Conservation (phyloP, 2,113 vertebrate species). For the Platanista minor region DNA sequence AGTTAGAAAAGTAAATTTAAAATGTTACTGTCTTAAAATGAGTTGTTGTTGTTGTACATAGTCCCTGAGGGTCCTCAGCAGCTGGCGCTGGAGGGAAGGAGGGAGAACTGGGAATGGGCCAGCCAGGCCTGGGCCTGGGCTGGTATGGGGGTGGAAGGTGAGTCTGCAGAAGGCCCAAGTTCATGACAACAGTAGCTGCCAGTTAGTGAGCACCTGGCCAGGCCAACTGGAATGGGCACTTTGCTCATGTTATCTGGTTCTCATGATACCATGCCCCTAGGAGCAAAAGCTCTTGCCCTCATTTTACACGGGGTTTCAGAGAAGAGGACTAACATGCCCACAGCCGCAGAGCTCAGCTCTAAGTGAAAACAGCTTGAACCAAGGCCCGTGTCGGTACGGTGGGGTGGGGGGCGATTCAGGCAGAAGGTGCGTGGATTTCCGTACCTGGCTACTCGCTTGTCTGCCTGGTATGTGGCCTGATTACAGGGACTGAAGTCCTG, state of each 20-base stretch:
- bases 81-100: background rate
- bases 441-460: background rate
- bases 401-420: too few relatives aligned
- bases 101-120: background rate
- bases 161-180: background rate
- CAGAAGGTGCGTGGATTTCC: background rate
- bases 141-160: accelerated
- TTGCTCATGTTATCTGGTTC: background rate
- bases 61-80: background rate
- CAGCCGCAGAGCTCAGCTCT: background rate
- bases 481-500: background rate
- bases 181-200: background rate
- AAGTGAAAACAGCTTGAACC: background rate
- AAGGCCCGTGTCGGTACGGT: accelerated
- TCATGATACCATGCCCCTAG: background rate
- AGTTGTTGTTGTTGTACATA: background rate
- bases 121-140: background rate
- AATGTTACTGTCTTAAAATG: background rate
- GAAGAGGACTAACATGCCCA: background rate
- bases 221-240: background rate
- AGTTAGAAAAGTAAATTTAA: background rate
- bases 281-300: background rate
- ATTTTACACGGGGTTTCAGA: background rate
- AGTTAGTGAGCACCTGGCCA: background rate
- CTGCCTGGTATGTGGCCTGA: background rate